Evolutionary conservation across 2,797 vertebrate species (phyloP).

Genomic region (Bufotes viridis): DNA sequence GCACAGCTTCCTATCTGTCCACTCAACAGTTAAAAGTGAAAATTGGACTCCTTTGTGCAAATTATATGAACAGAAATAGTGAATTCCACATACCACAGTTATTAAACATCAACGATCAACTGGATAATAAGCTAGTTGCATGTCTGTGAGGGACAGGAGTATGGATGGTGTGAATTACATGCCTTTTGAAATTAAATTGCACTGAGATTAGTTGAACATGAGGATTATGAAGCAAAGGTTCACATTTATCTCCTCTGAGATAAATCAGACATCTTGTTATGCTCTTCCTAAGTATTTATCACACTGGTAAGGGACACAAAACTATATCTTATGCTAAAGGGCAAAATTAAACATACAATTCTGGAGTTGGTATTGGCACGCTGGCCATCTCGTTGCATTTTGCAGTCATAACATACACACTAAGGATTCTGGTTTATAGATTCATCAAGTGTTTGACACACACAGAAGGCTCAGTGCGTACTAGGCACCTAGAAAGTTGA

Average conservation of each 20-base stretch:
- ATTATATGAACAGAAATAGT: background rate
- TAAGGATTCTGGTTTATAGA: background rate
- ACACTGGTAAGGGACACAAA: constrained; percentile 1
- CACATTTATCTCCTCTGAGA: constrained; percentile 34
- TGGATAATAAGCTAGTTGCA: background rate
- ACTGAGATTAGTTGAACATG: constrained; percentile 1
- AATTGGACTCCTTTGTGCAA: background rate
- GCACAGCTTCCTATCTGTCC: no score
- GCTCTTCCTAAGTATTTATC: constrained; percentile 13
- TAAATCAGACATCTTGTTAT: constrained; percentile 32
- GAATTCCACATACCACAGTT: background rate
- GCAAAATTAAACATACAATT: background rate
- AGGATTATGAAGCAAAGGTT: constrained; percentile 24
- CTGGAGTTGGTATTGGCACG: background rate
- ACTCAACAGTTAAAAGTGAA: no score
- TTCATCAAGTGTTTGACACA: background rate
- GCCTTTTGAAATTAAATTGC: background rate
- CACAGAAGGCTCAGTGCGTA: background rate
- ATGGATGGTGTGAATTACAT: background rate
- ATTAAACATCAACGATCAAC: background rate
- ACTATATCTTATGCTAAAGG: constrained; percentile 29
- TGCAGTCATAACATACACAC: constrained; percentile 7
- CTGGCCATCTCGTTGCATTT: background rate
- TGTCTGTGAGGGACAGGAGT: background rate
- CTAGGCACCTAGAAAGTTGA: constrained; percentile 1